phyloP scores from a whole-genome alignment of 2,888 invertebrate genomes.

The Dryobota labecula region DNA sequence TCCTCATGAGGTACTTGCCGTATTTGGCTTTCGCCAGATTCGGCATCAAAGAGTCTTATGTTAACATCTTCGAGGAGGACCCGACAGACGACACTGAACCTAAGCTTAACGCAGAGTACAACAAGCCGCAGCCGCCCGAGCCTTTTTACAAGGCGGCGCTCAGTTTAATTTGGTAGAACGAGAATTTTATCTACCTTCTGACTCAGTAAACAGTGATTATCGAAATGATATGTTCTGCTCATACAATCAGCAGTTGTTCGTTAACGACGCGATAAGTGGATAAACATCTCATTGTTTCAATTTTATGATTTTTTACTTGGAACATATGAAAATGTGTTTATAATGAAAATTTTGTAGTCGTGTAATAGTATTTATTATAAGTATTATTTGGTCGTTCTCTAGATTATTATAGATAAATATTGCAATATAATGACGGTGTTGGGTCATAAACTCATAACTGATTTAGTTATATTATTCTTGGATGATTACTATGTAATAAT shows the following conservation, averaged over 20 bases:
- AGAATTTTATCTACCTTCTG: constrained; percentile 1
- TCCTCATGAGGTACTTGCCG: constrained; percentile 92
- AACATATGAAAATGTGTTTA: constrained; percentile 2
- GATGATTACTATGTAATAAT: constrained; percentile 1
- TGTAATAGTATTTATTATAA: constrained; percentile 11
- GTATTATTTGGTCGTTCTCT: constrained; percentile 26
- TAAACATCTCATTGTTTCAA: constrained; percentile 22
- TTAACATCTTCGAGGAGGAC: constrained; percentile 89
- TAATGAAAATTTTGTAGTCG: constrained; percentile 20
- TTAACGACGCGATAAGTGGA: constrained; percentile 25
- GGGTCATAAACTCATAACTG: constrained; percentile 18
- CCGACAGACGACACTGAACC: constrained; percentile 78
- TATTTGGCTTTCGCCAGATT: constrained; percentile 92
- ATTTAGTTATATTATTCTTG: background rate
- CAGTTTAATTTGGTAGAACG: constrained; percentile 73
- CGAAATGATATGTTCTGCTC: constrained; percentile 19
- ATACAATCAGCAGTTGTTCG: constrained; percentile 18
- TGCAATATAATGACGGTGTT: constrained; percentile 28
- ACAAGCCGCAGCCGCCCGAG: constrained; percentile 66
- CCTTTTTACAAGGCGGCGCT: constrained; percentile 76
- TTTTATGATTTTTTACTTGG: constrained; percentile 16
- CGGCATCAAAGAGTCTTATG: constrained; percentile 91
- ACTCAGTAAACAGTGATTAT: constrained; percentile 27
- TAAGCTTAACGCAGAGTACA: constrained; percentile 80
- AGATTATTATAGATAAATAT: background rate